Evolutionary conservation across 2,113 vertebrate genomes (phyloP), one percentile per base, ranked within the genome.

Genomic region (Mungos mungo): DNA sequence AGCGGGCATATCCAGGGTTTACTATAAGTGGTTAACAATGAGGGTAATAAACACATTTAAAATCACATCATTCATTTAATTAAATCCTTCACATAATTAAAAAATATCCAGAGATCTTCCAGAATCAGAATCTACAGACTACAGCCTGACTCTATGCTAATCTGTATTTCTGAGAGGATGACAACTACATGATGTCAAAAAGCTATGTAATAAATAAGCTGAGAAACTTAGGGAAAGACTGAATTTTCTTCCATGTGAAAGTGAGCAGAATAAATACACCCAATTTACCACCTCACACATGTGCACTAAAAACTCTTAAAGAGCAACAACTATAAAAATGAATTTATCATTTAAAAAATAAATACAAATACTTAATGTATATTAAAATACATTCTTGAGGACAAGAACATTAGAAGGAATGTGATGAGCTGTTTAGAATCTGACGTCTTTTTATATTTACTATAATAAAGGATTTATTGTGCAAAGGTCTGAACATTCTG

Each of bases 381-480:
- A 97, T 35, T 96, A 66, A 93, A 93, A 97, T 95, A 92, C 76
- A 47, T 54, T 97, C 72, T 82, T 45, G 76, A 96, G 25, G 87
- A 76, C 52, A 80, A 96, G 92, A 96, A 96, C 72, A 85, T 74
- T 91, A 91, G 66, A 96, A 98, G 88, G 94, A 98, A 97, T 21
- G 8, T 93, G 92, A 96, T 69, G 97, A 93, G 81, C 93, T 98
- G 95, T 98, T 98, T 96, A 98, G 95, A 98, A 96, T 82, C 84
- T 96, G 96, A 96, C 57, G n/a, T 57, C 97, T 96, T 98, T 98
- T 98, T 97, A 87, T 98, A 98, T 98, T 99, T 98, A 97, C 95
- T 97, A 94, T 98, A 96, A 98, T 96, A 98, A 98, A 97, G 96
- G 98, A 98, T 98, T 98, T 95, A 98, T 98, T 98, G 90, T 95